Base-by-base conservation (phyloP, 37 sponge, comb jelly and placozoan species). In the Oopsacas minuta region DNA sequence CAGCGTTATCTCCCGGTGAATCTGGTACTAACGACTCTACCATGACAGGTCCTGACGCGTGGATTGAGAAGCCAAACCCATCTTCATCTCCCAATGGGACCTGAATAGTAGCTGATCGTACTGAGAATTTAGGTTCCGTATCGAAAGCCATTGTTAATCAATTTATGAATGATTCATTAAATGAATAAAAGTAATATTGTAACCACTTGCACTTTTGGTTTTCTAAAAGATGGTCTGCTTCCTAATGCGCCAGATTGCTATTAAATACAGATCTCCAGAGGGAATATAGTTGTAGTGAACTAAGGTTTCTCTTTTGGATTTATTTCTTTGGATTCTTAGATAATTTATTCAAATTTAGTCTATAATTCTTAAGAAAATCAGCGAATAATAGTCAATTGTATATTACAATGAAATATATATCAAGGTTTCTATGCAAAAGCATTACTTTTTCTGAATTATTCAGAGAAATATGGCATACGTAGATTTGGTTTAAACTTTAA, bases 21-120 rank as follows among this genome's bases (percentile, higher is more conserved):
- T 61, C 75, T 3, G 75, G 75, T 12, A 61, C 75, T n/a, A 61
- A 34, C 28, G 75, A 61, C 75, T 61, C 75, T 34, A 61, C 75
- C 75, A 61, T 61, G 30, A 61, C 75, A 3, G 75, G 75, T 25
- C 75, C 75, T 3, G 75, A 10, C 28, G 28, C 75, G 75, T 61
- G 75, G 75, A 61, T 61, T 12, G 75, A 61, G 30, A 61, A 61
- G 1, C 75, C 75, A 34, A 61, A 61, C 28, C 75, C 75, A 12
- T 61, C 75, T 25, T 61, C 75, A 12, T 61, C 75, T 61, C 75
- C 75, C 20, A 61, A 34, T 12, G 75, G 75, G 20, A 61, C 75
- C 75, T 61, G 75, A 3, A 61, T 61, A 3, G 75, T 61, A 61
- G 75, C 75, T 5, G 75, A 61, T 25, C 75, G 75, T 32, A 61